Percentiles rank a stretch among this genome's conserved stretches.
Evolutionary conservation across 92 coral and sea anemone genomes (phyloP).

Genomic region (Diadumene lineata): DNA sequence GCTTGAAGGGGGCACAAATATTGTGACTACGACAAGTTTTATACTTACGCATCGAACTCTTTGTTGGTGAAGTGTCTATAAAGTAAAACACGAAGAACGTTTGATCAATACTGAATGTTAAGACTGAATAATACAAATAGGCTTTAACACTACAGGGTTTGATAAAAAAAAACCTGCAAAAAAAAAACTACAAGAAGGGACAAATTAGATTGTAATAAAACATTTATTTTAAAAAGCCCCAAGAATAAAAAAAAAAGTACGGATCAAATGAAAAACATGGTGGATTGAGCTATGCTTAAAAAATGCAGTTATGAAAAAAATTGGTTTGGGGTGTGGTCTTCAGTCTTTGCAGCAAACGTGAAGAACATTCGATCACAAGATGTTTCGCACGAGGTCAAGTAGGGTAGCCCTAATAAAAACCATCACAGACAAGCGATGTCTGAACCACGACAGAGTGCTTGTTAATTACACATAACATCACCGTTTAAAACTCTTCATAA

Average conservation of each 20-base stretch:
- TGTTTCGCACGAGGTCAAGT: background rate
- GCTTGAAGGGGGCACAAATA: background rate
- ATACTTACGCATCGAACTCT: background rate
- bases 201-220: too few relatives aligned
- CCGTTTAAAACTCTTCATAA: background rate
- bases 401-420: background rate
- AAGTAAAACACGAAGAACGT: background rate
- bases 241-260: too few relatives aligned
- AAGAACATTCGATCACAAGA: background rate
- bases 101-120: too few relatives aligned
- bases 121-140: too few relatives aligned
- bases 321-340: too few relatives aligned
- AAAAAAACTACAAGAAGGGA: too few relatives aligned
- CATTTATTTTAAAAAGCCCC: too few relatives aligned
- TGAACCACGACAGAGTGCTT: background rate
- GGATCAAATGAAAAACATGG: too few relatives aligned
- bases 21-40: background rate
- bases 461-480: background rate
- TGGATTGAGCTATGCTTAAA: too few relatives aligned
- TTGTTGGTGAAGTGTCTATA: background rate
- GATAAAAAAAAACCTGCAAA: background rate
- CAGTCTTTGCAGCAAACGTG: too few relatives aligned
- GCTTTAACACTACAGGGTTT: too few relatives aligned
- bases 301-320: too few relatives aligned
- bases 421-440: background rate